A percentile compares a stretch with the other conserved stretches of the same genome.
These are phyloP conservation scores for Oncopodura yosiiana DNA, from an alignment of 1,140 invertebrate species.

Conservation along the genomic window DNA sequence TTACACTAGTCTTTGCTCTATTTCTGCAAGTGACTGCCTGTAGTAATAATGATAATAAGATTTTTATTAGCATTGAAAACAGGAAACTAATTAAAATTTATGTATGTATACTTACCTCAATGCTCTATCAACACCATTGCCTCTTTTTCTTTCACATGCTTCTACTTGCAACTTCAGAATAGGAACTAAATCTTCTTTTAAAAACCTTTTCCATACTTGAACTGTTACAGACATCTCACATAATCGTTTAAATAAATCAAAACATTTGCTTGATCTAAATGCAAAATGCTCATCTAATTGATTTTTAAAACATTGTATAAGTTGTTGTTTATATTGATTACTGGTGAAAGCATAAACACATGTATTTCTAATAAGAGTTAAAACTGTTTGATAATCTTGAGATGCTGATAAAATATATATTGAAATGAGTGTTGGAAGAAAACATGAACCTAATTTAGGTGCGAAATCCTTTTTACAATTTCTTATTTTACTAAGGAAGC, in stretches of 20 bases:
- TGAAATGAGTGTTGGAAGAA: not conserved
- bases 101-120: too few species aligned
- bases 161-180: not conserved
- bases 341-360: not conserved
- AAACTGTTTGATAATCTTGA: not conserved
- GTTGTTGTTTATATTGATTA: too few species aligned
- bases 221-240: not conserved
- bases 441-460: not conserved
- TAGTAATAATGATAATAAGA: too few species aligned
- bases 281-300: not conserved
- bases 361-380: not conserved
- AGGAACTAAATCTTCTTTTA: not conserved
- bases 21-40: too few species aligned
- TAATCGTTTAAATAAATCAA: not conserved
- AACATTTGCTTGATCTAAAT: not conserved
- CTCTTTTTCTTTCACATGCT: conserved; percentile 1
- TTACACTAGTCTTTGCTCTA: too few species aligned
- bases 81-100: too few species aligned
- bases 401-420: not conserved
- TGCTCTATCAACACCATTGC: conserved; percentile 24
- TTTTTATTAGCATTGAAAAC: too few species aligned
- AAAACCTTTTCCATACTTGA: not conserved
- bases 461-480: not conserved
- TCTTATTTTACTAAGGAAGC: not conserved
- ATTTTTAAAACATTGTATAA: not conserved